Percentiles rank a stretch among this genome's conserved stretches.
Evolutionary conservation across 1,140 invertebrate genomes (phyloP).

Genomic region (Pomacea maculata): DNA sequence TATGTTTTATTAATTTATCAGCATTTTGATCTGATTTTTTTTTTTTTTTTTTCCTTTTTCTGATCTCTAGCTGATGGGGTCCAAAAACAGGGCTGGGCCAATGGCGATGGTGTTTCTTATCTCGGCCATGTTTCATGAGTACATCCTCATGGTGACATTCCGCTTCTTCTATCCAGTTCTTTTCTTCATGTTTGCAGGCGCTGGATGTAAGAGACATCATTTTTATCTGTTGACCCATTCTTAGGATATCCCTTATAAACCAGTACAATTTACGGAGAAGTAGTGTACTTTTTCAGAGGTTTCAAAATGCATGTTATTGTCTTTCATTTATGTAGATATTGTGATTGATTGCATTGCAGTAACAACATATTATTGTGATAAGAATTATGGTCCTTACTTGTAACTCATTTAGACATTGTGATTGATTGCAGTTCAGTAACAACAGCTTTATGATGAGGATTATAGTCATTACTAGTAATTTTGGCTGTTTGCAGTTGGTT

Average conservation of each 20-base stretch:
- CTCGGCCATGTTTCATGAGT: constrained; percentile 84
- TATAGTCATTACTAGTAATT: constrained; percentile 5
- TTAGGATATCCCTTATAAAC: too few species aligned
- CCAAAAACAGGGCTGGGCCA: constrained; percentile 63
- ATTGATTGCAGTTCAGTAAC: not conserved
- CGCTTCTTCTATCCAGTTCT: constrained; percentile 89
- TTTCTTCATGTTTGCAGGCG: constrained; percentile 70
- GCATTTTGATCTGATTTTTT: too few species aligned
- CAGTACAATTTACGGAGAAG: too few species aligned
- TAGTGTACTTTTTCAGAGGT: not conserved
- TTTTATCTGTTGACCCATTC: too few species aligned
- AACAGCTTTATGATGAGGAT: too few species aligned
- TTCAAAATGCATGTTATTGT: not conserved
- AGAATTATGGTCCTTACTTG: not conserved
- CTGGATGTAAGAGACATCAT: constrained; percentile 61
- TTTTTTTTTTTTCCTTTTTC: constrained; percentile 3
- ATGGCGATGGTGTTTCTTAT: constrained; percentile 71
- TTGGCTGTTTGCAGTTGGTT: constrained; percentile 60
- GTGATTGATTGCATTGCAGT: too few species aligned
- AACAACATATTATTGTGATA: too few species aligned
- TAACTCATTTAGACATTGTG: not conserved
- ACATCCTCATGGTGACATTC: constrained; percentile 80
- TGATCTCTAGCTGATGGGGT: constrained; percentile 60
- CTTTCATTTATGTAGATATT: too few species aligned
- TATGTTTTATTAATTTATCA: too few species aligned